phyloP scores from a whole-genome alignment of 2,113 vertebrate species.

The Ceyx cyanopectus region DNA sequence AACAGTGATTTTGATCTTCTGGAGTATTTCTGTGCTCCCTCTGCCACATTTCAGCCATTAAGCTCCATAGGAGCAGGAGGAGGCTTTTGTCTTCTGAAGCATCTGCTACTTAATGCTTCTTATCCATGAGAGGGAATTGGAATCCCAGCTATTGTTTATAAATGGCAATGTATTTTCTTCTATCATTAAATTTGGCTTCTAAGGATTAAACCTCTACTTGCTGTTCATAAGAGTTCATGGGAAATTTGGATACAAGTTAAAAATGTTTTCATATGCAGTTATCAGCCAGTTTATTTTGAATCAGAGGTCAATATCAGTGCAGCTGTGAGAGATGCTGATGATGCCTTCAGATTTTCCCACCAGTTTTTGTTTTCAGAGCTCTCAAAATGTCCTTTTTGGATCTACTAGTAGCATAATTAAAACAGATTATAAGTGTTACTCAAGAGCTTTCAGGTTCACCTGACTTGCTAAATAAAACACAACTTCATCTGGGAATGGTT shows the following conservation, averaged over 20 bases:
- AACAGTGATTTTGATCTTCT: neutral
- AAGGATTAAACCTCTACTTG: neutral
- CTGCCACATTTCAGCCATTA: neutral
- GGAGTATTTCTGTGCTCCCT: neutral
- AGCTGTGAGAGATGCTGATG: neutral
- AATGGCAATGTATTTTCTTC: neutral
- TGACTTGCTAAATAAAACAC: neutral
- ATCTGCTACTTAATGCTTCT: neutral
- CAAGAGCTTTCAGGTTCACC: neutral
- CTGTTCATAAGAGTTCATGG: neutral
- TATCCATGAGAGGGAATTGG: neutral
- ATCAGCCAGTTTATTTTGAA: neutral
- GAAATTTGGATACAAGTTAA: neutral
- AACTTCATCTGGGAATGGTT: neutral
- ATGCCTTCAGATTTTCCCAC: neutral
- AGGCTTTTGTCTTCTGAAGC: conserved; percentile 10
- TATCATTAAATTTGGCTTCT: neutral
- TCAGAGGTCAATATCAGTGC: neutral
- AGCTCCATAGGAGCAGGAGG: neutral
- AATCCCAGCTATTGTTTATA: neutral
- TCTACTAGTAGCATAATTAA: neutral
- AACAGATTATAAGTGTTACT: neutral
- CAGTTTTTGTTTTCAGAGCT: neutral
- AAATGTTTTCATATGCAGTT: neutral
- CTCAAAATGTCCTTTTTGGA: neutral